Evolutionary conservation across 2,888 invertebrate species (phyloP).

Genomic region (Phlogophora meticulosa): DNA sequence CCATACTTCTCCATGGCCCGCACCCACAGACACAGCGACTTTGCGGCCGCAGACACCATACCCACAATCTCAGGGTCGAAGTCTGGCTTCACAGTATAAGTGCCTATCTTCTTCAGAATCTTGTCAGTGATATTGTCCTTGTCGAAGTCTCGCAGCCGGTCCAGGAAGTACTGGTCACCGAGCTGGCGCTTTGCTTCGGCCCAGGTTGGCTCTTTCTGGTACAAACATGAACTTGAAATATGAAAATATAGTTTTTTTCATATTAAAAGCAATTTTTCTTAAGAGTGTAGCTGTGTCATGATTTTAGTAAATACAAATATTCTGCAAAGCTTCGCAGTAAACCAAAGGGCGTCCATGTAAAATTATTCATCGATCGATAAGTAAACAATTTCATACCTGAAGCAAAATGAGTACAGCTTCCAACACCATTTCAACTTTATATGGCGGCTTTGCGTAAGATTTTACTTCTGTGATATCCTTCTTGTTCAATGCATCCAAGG

Average conservation of each 20-base stretch:
- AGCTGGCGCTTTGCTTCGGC: constrained; percentile 96
- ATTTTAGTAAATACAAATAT: too few relatives aligned
- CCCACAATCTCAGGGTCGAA: constrained; percentile 97
- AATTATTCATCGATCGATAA: too few relatives aligned
- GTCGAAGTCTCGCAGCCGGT: constrained; percentile 95
- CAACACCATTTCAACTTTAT: constrained; percentile 97
- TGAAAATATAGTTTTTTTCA: too few relatives aligned
- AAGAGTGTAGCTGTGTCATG: too few relatives aligned
- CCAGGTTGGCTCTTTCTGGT: constrained; percentile 95
- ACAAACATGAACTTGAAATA: too few relatives aligned
- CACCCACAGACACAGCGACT: constrained; percentile 97
- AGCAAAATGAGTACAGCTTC: constrained; percentile 97
- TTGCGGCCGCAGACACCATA: constrained; percentile 95
- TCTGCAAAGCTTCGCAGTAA: too few relatives aligned
- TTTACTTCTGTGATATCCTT: constrained; percentile 97
- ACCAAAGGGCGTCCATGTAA: too few relatives aligned
- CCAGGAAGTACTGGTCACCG: constrained; percentile 95
- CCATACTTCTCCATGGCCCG: constrained; percentile 98
- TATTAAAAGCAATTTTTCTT: too few relatives aligned
- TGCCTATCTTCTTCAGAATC: constrained; percentile 94
- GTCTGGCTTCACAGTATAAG: constrained; percentile 95
- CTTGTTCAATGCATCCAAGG: constrained; percentile 91
- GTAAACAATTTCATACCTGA: constrained; percentile 77
- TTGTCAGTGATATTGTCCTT: constrained; percentile 96
- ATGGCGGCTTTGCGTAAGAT: constrained; percentile 96